These are phyloP conservation scores for Acrobasis suavella DNA, from an alignment of 2,888 invertebrate species.

Conservation along the genomic window DNA sequence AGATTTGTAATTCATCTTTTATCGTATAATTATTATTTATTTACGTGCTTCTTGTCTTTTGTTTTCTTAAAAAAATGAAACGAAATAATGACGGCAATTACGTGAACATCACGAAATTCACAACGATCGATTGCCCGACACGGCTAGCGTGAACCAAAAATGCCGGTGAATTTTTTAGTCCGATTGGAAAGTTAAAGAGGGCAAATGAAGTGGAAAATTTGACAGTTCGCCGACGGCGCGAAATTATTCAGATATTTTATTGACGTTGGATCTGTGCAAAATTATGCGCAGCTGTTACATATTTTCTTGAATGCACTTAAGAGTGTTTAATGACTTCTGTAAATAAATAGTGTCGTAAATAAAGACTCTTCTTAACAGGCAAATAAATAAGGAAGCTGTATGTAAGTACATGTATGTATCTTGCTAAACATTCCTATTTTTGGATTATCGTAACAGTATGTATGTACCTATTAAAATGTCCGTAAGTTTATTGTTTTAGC, in stretches of 20 bases:
- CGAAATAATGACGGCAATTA: background rate
- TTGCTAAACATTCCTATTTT: too few relatives aligned
- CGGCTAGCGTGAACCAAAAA: conserved; percentile 33
- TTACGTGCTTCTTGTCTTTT: too few relatives aligned
- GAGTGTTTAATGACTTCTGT: background rate
- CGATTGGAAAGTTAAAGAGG: conserved; percentile 58
- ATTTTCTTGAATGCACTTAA: conserved; percentile 4
- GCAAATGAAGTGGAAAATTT: conserved; percentile 76
- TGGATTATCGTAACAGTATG: too few relatives aligned
- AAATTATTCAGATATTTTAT: conserved; percentile 65
- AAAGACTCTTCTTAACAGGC: too few relatives aligned
- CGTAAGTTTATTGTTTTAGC: background rate
- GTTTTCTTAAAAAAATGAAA: too few relatives aligned
- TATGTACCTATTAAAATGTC: too few relatives aligned
- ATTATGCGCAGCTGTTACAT: background rate
- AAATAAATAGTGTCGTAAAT: background rate
- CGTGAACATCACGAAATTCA: background rate
- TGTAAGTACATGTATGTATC: background rate
- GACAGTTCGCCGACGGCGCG: conserved; percentile 65
- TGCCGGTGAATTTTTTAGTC: conserved; percentile 48
- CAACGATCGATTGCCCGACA: conserved; percentile 36
- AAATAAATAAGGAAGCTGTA: background rate
- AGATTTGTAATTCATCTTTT: too few relatives aligned
- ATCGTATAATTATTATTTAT: too few relatives aligned
- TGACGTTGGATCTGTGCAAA: conserved; percentile 37